Conservation (phyloP, 1,140 invertebrate species). For the Adelges cooleyi region DNA sequence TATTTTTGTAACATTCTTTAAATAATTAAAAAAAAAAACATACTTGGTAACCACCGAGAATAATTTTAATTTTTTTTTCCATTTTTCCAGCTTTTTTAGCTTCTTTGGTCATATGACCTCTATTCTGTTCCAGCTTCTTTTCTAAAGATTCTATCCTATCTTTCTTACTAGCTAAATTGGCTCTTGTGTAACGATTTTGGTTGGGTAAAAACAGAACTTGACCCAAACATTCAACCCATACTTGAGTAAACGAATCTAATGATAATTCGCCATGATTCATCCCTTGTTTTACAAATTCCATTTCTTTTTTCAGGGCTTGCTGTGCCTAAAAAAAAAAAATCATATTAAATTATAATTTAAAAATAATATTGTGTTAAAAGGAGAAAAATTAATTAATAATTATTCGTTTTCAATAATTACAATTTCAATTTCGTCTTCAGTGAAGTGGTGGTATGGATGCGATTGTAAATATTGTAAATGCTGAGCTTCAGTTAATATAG, state of each 20-base stretch:
- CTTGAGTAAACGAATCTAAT: constrained; percentile 79
- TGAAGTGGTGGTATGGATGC: constrained; percentile 68
- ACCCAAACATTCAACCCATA: constrained; percentile 93
- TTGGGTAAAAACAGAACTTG: constrained; percentile 77
- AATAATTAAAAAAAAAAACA: constrained; percentile 25
- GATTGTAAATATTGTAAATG: constrained; percentile 72
- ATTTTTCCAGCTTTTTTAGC: constrained; percentile 93
- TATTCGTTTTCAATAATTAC: constrained; percentile 38
- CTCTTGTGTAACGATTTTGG: constrained; percentile 83
- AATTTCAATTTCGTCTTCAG: constrained; percentile 53
- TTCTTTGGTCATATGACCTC: constrained; percentile 86
- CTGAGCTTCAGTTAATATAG: constrained; percentile 43
- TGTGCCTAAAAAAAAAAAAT: constrained; percentile 47
- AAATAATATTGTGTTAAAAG: too few relatives aligned
- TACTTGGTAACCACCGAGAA: constrained; percentile 83
- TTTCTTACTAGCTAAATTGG: constrained; percentile 89
- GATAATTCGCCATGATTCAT: constrained; percentile 92
- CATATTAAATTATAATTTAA: too few relatives aligned
- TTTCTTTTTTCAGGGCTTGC: constrained; percentile 62
- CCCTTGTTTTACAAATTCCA: constrained; percentile 77
- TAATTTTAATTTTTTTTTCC: constrained; percentile 92
- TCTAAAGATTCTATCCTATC: constrained; percentile 87
- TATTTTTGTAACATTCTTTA: neutral
- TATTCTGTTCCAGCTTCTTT: constrained; percentile 83
- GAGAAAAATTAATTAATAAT: neutral